Evolutionary conservation across 2,888 invertebrate genomes (phyloP), one percentile per base, ranked within the genome.

Genomic region (Hoplodrina blanda): DNA sequence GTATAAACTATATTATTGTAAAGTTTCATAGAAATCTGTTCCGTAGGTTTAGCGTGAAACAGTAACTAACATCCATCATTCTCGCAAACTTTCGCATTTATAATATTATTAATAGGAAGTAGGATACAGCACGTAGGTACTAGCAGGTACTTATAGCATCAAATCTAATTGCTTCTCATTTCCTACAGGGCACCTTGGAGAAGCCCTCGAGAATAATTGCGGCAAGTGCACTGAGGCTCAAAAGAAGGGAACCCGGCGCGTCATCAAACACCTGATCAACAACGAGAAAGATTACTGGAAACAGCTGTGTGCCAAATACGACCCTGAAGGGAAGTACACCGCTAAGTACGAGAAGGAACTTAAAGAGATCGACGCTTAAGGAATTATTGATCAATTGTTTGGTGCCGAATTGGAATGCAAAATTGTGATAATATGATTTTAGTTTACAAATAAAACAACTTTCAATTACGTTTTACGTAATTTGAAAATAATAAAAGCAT

Each of bases 241-340:
- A 73, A 85, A 76, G 60, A 73, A 80, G 0, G 90, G 89, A 0
- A 85, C 89, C 19, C 80, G 87, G 0, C 81, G 75, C 0, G 91
- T 93, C 15, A 90, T 93, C 69, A 62, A 57, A 0, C 87, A 91
- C 76, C 80, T 93, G 50, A 90, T 91, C 78, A 90, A 92, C 75
- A 53, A 92, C 13, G 88, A 92, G 62, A 69, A 71, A 94, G 91
- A 88, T 0, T 88, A 74, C 82, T 96, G 95, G 95, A 73, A 82
- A 0, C 80, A 93, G 67, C 89, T 96, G 15, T 82, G 85, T 25
- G 86, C 69, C 41, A 94, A 94, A 62, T 96, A 91, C 78, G 95
- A 96, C 74, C 93, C 95, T 1, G 78, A 87, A 0, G 87, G 76
- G 44, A 89, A 91, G 41, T 95, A 87, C 86, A 81, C 86, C 13